These are phyloP conservation scores for Strongylocentrotus purpuratus DNA, from an alignment of 35 echinoderm and acorn worm species.

Conservation along the genomic window DNA sequence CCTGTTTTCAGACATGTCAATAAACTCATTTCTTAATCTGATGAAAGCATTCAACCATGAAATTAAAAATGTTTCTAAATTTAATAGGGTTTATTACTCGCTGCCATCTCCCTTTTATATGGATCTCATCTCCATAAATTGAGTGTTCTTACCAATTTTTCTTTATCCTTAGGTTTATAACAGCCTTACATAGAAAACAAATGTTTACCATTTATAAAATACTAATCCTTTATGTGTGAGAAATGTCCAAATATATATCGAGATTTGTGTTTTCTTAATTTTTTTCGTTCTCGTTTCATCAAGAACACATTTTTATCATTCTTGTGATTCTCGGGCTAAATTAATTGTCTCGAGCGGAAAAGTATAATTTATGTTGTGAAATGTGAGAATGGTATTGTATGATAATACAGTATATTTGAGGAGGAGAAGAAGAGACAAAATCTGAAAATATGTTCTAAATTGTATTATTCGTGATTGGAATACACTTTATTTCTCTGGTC, in stretches of 20 bases:
- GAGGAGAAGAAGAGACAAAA: background rate
- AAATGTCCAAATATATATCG: background rate
- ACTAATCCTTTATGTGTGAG: background rate
- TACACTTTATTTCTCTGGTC: background rate
- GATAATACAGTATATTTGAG: background rate
- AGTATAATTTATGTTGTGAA: background rate
- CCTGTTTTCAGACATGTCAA: too few species aligned
- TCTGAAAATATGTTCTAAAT: slow-evolving; percentile 13
- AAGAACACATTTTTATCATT: background rate
- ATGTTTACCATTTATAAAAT: background rate
- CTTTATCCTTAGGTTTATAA: too few species aligned
- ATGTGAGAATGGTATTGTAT: background rate
- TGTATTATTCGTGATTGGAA: slow-evolving; percentile 13
- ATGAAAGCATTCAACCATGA: too few species aligned
- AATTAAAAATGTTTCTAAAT: too few species aligned
- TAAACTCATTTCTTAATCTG: too few species aligned
- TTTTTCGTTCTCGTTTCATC: background rate
- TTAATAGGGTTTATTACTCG: background rate
- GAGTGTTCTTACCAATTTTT: too few species aligned
- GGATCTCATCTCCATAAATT: background rate
- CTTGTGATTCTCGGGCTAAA: background rate
- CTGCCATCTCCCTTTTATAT: background rate
- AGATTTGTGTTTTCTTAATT: background rate
- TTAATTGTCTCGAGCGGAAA: background rate
- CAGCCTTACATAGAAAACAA: too few species aligned